A percentile compares a stretch with the other conserved stretches of the same genome.
Evolutionary conservation across 2,113 vertebrate species (phyloP).

Genomic region (Brachyhypopomus gauderio): DNA sequence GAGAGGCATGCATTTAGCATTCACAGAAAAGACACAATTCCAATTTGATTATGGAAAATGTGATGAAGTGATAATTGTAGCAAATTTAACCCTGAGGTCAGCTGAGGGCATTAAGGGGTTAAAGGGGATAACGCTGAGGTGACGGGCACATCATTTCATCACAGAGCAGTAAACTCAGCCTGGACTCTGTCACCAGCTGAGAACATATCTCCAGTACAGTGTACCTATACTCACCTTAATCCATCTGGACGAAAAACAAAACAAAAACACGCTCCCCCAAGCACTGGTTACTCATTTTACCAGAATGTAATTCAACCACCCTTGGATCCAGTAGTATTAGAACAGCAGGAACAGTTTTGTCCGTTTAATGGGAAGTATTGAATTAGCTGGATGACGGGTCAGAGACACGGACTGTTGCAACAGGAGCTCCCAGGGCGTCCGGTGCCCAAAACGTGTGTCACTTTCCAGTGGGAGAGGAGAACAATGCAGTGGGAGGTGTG

Average conservation of each 20-base stretch:
- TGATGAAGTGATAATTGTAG: too few relatives aligned
- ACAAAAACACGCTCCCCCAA: slow-evolving; percentile 10
- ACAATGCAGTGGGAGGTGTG: slow-evolving; percentile 55
- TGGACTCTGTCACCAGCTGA: too few relatives aligned
- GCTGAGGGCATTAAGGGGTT: neutral
- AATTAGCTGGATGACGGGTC: slow-evolving; percentile 64
- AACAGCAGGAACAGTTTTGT: slow-evolving; percentile 52
- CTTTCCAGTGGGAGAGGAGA: slow-evolving; percentile 62
- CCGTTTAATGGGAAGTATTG: slow-evolving; percentile 62
- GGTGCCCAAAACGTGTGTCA: slow-evolving; percentile 62
- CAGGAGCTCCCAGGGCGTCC: slow-evolving; percentile 46
- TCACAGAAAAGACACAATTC: too few relatives aligned
- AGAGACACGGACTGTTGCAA: slow-evolving; percentile 50
- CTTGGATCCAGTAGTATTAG: slow-evolving; percentile 54
- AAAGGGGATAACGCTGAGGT: slow-evolving; percentile 15
- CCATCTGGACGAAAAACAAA: slow-evolving; percentile 62
- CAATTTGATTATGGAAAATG: too few relatives aligned
- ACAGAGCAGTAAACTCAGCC: neutral
- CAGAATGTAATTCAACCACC: slow-evolving; percentile 76
- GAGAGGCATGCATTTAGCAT: too few relatives aligned
- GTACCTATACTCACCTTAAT: slow-evolving; percentile 52
- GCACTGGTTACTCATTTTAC: slow-evolving; percentile 75
- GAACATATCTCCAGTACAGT: slow-evolving; percentile 6
- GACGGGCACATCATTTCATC: slow-evolving; percentile 1
- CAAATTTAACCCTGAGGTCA: too few relatives aligned